Conservation (phyloP, 2,888 invertebrate species). For the Globia sparganii region DNA sequence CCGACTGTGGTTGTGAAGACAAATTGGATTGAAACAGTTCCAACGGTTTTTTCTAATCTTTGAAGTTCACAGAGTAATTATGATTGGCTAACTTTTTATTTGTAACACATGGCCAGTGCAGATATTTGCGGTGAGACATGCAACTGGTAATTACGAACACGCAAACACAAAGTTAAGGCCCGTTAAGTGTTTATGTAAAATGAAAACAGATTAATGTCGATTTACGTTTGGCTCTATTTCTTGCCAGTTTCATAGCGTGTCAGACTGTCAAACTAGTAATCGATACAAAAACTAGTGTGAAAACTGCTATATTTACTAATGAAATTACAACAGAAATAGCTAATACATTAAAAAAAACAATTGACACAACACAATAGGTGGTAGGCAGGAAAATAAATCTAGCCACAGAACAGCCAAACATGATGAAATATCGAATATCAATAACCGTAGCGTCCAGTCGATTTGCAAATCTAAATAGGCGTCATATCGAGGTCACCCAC, state of each 20-base stretch:
- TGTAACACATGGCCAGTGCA: constrained; percentile 39
- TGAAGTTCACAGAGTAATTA: constrained; percentile 59
- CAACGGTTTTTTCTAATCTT: constrained; percentile 53
- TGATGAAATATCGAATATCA: constrained; percentile 52
- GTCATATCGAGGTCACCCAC: constrained; percentile 51
- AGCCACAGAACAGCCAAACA: constrained; percentile 16
- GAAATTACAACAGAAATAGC: constrained; percentile 11
- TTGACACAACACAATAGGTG: background rate
- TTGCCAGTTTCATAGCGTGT: constrained; percentile 4
- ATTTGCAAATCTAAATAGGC: constrained; percentile 58
- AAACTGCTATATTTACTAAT: constrained; percentile 12
- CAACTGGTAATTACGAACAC: constrained; percentile 51
- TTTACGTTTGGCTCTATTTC: constrained; percentile 25
- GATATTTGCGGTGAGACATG: constrained; percentile 46
- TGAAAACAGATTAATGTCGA: constrained; percentile 44
- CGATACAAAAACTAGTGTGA: background rate
- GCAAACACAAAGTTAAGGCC: constrained; percentile 37
- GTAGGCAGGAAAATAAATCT: constrained; percentile 13
- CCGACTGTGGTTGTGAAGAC: constrained; percentile 61
- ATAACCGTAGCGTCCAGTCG: constrained; percentile 42
- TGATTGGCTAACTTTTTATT: constrained; percentile 52
- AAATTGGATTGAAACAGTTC: constrained; percentile 66
- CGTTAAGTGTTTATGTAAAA: constrained; percentile 29
- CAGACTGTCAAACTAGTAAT: constrained; percentile 12
- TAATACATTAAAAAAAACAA: constrained; percentile 9